These are phyloP conservation scores for Apostichopus californicus DNA, from an alignment of 35 echinoderm and acorn worm species.

Conservation along the genomic window DNA sequence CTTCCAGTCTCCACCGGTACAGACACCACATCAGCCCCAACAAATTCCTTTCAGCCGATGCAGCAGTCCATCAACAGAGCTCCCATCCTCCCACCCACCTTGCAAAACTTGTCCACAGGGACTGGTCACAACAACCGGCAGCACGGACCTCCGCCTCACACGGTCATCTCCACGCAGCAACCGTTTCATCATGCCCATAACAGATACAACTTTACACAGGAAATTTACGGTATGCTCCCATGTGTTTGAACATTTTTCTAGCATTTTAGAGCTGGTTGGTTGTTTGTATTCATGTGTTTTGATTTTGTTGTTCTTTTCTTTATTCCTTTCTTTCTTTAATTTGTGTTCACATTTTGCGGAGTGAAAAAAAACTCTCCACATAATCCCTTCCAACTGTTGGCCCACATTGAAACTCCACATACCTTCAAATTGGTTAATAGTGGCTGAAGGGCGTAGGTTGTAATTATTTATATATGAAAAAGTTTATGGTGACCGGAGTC, in stretches of 20 bases:
- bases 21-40: constrained; percentile 46
- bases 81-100: constrained; percentile 25
- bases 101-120: constrained; percentile 25
- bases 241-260: background rate
- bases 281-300: background rate
- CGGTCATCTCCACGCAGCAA: constrained; percentile 32
- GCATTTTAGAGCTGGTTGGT: background rate
- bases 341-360: no score
- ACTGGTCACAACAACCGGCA: constrained; percentile 45
- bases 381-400: no score
- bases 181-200: constrained; percentile 39
- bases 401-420: no score
- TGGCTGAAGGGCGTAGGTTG: no score
- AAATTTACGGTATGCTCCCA: constrained; percentile 22
- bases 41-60: constrained; percentile 43
- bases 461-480: no score
- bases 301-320: background rate
- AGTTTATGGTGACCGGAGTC: no score
- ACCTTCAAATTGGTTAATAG: no score
- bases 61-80: constrained; percentile 11
- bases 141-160: constrained; percentile 59
- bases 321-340: no score
- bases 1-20: constrained; percentile 19
- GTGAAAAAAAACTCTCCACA: no score
- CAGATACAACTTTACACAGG: constrained; percentile 3